Conservation (phyloP, 2,797 vertebrate species). For the Ptychobarbus kaznakovi region DNA sequence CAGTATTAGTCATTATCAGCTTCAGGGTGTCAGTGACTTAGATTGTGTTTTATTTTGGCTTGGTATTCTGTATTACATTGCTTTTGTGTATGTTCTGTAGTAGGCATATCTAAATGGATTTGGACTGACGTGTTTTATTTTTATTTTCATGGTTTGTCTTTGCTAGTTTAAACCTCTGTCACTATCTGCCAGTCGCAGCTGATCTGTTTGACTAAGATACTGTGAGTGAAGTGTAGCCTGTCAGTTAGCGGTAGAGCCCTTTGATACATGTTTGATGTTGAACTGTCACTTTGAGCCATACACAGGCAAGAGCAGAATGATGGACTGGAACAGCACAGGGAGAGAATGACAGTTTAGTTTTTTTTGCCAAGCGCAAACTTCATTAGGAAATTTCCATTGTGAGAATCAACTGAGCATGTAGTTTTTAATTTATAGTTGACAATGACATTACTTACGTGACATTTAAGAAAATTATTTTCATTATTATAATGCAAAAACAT, state of each 20-base stretch:
- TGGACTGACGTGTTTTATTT: conserved; percentile 15
- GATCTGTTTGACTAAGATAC: conserved; percentile 29
- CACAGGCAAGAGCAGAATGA: conserved; percentile 16
- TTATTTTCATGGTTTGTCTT: conserved; percentile 34
- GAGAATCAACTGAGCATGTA: not conserved
- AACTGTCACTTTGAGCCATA: conserved; percentile 19
- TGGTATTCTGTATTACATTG: not conserved
- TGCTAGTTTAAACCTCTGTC: conserved; percentile 25
- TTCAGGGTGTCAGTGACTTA: conserved; percentile 35
- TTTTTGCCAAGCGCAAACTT: not conserved
- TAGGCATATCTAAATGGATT: conserved; percentile 8
- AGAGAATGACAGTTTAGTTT: not conserved
- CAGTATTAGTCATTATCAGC: conserved; percentile 30
- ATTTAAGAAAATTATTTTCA: not conserved
- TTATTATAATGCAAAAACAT: not conserved
- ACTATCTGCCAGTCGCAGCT: not conserved
- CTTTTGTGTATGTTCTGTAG: not conserved
- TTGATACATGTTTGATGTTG: conserved; percentile 17
- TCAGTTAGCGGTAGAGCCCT: not conserved
- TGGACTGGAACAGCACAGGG: not conserved
- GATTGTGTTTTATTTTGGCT: conserved; percentile 2
- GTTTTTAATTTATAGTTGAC: not conserved
- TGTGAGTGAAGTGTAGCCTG: conserved; percentile 29
- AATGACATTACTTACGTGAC: not conserved
- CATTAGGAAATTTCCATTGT: not conserved